Percentiles rank a stretch among this genome's conserved stretches.
These are phyloP conservation scores for Euphysa ruthae DNA, from an alignment of 30 jellyfish, hydroid and myxozoan species.

Conservation along the genomic window DNA sequence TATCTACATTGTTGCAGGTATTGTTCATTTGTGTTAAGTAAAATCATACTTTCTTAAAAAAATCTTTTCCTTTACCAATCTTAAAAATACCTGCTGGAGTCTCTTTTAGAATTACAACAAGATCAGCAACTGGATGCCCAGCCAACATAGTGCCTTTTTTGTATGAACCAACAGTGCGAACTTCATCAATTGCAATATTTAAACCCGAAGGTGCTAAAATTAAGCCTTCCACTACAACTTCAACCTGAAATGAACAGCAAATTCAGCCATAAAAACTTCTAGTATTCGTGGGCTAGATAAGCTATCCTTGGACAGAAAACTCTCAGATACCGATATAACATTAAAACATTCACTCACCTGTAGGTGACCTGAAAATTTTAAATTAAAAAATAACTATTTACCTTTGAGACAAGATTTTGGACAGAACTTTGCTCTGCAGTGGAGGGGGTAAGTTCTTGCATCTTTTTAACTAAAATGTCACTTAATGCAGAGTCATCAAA, in stretches of 20 bases:
- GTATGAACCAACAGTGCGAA: conserved; percentile 78
- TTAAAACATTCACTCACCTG: no score
- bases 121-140: conserved; percentile 98
- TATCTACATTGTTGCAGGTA: no score
- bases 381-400: no score
- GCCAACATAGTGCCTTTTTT: conserved; percentile 92
- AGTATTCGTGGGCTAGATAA: no score
- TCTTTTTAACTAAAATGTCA: conserved; percentile 57
- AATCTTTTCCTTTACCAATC: no score
- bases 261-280: not conserved
- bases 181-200: conserved; percentile 63
- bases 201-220: conserved; percentile 63
- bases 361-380: no score
- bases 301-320: no score
- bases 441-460: conserved; percentile 65
- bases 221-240: conserved; percentile 50
- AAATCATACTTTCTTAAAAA: no score
- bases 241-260: conserved; percentile 21
- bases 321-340: no score
- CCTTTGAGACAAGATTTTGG: conserved; percentile 30
- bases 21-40: no score
- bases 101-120: conserved; percentile 63
- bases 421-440: conserved; percentile 62
- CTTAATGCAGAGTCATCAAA: conserved; percentile 53
- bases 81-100: conserved; percentile 72